Conservation (phyloP, 2,113 vertebrate species). For the Spheniscus mendiculus region DNA sequence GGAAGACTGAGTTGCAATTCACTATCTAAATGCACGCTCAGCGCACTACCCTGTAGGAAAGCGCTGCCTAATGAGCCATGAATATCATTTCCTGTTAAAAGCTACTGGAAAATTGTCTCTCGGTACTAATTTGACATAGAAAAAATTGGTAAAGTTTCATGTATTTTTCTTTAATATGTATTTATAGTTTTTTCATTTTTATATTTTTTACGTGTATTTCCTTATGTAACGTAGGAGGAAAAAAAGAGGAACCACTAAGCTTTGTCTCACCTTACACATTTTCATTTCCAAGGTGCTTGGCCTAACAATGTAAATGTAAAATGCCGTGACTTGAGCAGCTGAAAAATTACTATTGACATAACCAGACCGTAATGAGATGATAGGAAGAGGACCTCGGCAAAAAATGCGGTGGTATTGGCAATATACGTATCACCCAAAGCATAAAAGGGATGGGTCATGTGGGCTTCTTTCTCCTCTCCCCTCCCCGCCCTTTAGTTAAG, state of each 20-base stretch:
- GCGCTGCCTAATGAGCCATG: background rate
- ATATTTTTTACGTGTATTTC: background rate
- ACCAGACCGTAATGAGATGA: background rate
- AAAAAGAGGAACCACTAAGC: background rate
- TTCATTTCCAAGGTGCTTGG: background rate
- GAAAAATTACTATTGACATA: background rate
- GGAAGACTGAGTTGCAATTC: background rate
- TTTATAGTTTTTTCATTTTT: background rate
- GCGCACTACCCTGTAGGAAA: accelerated
- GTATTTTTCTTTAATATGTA: background rate
- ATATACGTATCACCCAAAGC: background rate
- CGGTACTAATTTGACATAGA: background rate
- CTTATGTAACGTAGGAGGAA: background rate
- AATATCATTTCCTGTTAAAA: background rate
- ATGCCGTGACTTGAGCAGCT: background rate
- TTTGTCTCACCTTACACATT: background rate
- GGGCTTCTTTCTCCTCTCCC: background rate
- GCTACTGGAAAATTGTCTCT: background rate
- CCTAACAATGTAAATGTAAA: background rate
- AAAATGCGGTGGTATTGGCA: background rate
- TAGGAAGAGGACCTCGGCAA: background rate
- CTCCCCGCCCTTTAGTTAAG: background rate
- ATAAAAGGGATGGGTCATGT: background rate
- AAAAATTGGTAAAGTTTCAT: background rate
- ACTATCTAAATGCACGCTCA: background rate